Evolutionary conservation across 1,140 invertebrate genomes (phyloP).

Genomic region (Thaumetopoea pityocampa): DNA sequence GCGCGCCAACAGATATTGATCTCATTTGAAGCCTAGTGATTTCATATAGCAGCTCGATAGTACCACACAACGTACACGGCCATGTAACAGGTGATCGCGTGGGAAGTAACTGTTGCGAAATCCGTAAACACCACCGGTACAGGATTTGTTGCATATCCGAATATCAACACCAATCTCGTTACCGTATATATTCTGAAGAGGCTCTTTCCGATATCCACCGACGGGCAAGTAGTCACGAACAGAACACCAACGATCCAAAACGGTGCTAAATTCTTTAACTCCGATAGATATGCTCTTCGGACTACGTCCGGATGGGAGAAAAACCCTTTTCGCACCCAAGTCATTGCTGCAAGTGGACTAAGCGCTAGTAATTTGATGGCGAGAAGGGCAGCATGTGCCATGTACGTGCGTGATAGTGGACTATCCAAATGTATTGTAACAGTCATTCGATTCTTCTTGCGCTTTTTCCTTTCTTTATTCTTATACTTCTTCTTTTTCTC

Average conservation of each 20-base stretch:
- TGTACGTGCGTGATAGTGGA: constrained; percentile 37
- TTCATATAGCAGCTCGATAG: constrained; percentile 32
- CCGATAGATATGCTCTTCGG: constrained; percentile 37
- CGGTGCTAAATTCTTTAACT: constrained; percentile 44
- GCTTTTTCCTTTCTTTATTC: neutral
- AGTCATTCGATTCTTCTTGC: constrained; percentile 4
- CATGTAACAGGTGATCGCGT: constrained; percentile 42
- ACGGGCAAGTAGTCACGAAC: constrained; percentile 39
- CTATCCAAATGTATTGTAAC: constrained; percentile 32
- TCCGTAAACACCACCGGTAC: constrained; percentile 28
- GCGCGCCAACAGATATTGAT: too few relatives aligned
- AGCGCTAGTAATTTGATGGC: constrained; percentile 39
- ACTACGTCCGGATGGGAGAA: constrained; percentile 37
- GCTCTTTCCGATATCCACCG: constrained; percentile 24
- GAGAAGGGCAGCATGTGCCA: constrained; percentile 40
- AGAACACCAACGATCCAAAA: constrained; percentile 42
- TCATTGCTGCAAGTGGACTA: constrained; percentile 37
- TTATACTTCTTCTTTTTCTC: too few relatives aligned
- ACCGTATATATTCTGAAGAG: constrained; percentile 35
- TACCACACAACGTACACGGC: constrained; percentile 31
- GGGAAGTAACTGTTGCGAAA: constrained; percentile 34
- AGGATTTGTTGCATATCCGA: constrained; percentile 35
- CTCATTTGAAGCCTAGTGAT: too few relatives aligned
- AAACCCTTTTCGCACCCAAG: constrained; percentile 40
- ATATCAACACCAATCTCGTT: constrained; percentile 27